phyloP scores from a whole-genome alignment of 2,113 vertebrate species.

The Shinisaurus crocodilurus region DNA sequence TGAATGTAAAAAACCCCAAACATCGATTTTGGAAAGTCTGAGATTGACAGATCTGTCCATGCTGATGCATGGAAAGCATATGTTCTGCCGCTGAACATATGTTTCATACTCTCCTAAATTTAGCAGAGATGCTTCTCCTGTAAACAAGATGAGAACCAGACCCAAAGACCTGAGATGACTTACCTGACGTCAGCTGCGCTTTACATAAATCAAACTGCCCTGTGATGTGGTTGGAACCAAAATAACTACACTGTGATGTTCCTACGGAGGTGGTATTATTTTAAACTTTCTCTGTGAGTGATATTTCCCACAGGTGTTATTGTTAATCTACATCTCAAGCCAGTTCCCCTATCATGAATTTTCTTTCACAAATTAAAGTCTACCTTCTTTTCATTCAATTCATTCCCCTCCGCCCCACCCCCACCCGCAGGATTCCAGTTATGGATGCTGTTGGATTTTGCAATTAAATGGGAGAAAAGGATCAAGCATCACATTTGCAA shows the following conservation, averaged over 20 bases:
- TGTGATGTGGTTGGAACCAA: conserved; percentile 26
- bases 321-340: not conserved
- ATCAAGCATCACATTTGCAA: not conserved
- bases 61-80: not conserved
- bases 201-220: conserved; percentile 27
- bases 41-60: not conserved
- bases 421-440: not conserved
- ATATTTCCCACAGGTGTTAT: conserved; percentile 9
- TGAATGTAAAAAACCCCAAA: no score
- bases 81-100: not conserved
- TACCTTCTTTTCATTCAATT: not conserved
- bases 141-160: not conserved
- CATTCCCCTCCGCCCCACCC: no score
- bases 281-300: conserved; percentile 9
- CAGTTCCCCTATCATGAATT: not conserved
- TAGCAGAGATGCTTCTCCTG: not conserved
- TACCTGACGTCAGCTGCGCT: conserved; percentile 18
- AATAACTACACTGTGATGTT: conserved; percentile 8
- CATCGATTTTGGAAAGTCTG: no score
- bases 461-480: not conserved
- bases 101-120: not conserved
- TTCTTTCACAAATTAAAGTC: not conserved
- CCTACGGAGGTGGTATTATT: conserved; percentile 13
- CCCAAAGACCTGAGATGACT: conserved; percentile 26
- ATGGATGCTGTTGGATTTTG: not conserved